Conservation (phyloP, 2,797 vertebrate genomes). For the Falco naumanni region DNA sequence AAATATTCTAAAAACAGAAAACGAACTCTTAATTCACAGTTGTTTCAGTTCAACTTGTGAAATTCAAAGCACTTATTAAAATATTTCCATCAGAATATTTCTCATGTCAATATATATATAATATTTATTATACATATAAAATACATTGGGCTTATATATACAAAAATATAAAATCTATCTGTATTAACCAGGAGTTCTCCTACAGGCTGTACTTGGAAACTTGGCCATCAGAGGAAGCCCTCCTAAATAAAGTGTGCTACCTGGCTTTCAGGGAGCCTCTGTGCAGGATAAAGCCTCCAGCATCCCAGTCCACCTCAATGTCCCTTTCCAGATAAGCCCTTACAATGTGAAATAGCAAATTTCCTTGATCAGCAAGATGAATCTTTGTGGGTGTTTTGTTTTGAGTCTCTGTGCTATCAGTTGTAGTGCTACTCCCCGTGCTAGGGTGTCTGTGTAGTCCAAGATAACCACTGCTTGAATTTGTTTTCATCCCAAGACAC, state of each 20-base stretch:
- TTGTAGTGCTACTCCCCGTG: accelerated
- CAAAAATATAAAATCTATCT: no score
- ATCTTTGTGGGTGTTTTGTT: not conserved
- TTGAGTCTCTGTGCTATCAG: not conserved
- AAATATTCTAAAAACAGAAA: not conserved
- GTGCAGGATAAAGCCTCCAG: not conserved
- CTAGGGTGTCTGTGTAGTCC: not conserved
- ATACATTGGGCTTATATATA: no score
- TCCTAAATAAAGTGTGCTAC: not conserved
- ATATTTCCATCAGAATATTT: not conserved
- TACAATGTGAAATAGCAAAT: not conserved
- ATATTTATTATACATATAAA: no score
- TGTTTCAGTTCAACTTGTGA: not conserved
- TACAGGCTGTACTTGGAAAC: not conserved
- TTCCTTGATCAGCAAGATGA: not conserved
- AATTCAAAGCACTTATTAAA: not conserved
- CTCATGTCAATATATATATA: not conserved
- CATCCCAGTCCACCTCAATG: not conserved
- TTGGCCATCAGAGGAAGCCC: not conserved
- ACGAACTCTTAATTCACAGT: not conserved
- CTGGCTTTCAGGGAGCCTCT: not conserved
- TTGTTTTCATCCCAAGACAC: not conserved
- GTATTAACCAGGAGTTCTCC: not conserved
- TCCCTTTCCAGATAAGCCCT: not conserved
- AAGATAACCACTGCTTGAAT: not conserved